A percentile compares a stretch with the other conserved stretches of the same genome.
Conservation (phyloP, 2,113 vertebrate genomes). For the Coregonus clupeaformis region DNA sequence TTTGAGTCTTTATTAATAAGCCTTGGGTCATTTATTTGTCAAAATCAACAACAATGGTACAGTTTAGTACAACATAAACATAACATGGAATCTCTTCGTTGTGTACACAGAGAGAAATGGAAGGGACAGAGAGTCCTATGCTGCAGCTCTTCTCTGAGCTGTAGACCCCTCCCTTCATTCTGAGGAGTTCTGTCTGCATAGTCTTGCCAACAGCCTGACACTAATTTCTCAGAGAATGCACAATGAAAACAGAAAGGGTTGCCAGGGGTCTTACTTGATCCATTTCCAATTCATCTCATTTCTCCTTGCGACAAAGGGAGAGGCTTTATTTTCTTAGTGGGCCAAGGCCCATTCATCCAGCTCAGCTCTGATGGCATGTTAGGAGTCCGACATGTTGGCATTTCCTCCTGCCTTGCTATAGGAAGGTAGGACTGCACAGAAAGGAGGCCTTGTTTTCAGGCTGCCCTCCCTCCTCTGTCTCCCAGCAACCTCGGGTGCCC, state of each 20-base stretch:
- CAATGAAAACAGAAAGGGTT: slow-evolving; percentile 1
- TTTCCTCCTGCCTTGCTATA: slow-evolving; percentile 28
- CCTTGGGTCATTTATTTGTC: too few species aligned
- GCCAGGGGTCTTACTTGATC: slow-evolving; percentile 17
- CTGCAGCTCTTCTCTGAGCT: neutral
- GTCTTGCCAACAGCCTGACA: slow-evolving; percentile 7
- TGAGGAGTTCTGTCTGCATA: neutral
- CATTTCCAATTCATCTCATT: slow-evolving; percentile 4
- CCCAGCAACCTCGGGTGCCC: slow-evolving; percentile 51
- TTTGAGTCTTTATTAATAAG: slow-evolving; percentile 36
- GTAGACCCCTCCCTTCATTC: slow-evolving; percentile 4
- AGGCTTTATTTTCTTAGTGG: neutral
- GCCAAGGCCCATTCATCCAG: neutral
- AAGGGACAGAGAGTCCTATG: slow-evolving; percentile 8
- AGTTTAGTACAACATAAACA: neutral
- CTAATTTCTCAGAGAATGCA: neutral
- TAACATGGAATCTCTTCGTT: neutral
- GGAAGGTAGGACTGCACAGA: slow-evolving; percentile 32
- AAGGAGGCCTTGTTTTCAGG: slow-evolving; percentile 47
- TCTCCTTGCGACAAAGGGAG: neutral
- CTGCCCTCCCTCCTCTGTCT: slow-evolving; percentile 38
- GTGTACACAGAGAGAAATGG: neutral
- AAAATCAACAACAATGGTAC: too few species aligned
- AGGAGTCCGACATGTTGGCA: slow-evolving; percentile 30
- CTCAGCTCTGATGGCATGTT: neutral